Evolutionary conservation across 2,113 vertebrate genomes (phyloP), one percentile per base, ranked within the genome.

Genomic region (Patagioenas fasciata): DNA sequence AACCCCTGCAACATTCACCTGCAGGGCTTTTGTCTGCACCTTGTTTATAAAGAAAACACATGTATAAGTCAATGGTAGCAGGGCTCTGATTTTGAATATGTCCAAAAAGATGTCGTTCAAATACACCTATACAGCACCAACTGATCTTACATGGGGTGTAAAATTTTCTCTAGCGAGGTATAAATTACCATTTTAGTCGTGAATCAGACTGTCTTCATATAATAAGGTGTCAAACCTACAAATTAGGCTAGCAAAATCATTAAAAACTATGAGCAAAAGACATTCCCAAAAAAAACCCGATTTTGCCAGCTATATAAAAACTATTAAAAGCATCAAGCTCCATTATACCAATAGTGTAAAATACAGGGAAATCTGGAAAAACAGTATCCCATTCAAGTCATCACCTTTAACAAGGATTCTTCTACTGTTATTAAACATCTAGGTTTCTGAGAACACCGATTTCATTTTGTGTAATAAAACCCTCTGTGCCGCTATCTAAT

Each of bases 401-500:
- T 95, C 95, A 56, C 66, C 61, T 97, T 91, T 96, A 95, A 96
- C 42, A 90, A 51, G 18, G 54, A 92, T 97, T 87, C 25, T 91
- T 94, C 83, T 58, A 65, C n/a, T 93, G 79, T 95, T 97, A 96
- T 95, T 97, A 95, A 95, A 92, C 13, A 11, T 50, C 78, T 80
- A 88, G 19, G 2, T 87, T 93, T 91, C 70, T 34, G 15, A 80
- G 70, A 95, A 75, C 15, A 26, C 10, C 53, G 38, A 79, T 96
- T 97, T 97, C n/a, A 91, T 88, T 97, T 93, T 91, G 61, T 65
- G 71, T 32, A 5, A 94, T 75, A 97, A 97, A 94, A 34, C 25
- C 19, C 69, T 81, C 74, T 91, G 17, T 89, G 21, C 80, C 80
- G 93, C 85, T 91, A 85, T 44, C 81, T 91, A 83, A 85, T 95